A percentile compares a stretch with the other conserved stretches of the same genome.
Evolutionary conservation across 2,113 vertebrate species (phyloP).

Genomic region (Caranx melampygus): DNA sequence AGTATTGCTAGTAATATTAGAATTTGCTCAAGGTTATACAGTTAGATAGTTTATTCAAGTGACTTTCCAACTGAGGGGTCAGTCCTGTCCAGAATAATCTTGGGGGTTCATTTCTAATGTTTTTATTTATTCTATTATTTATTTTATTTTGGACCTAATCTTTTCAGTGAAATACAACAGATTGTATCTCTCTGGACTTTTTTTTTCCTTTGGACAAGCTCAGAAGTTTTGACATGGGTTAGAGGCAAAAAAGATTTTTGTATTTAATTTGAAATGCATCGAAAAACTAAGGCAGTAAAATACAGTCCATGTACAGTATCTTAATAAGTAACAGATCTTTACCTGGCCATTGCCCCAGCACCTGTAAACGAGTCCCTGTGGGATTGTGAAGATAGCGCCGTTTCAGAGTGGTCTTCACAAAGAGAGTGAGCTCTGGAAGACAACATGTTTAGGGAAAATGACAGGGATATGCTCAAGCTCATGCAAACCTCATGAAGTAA

Average conservation of each 20-base stretch:
- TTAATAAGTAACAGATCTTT: slow-evolving; percentile 34
- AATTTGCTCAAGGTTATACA: not conserved
- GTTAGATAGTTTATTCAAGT: not conserved
- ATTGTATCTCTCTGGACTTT: too few species aligned
- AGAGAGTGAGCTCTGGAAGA: slow-evolving; percentile 83
- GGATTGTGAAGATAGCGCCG: slow-evolving; percentile 78
- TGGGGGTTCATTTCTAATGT: too few species aligned
- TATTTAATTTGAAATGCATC: not conserved
- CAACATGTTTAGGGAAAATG: not conserved
- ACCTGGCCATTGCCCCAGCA: slow-evolving; percentile 89
- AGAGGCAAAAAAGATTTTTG: not conserved
- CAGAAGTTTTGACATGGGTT: not conserved
- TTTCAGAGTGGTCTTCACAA: slow-evolving; percentile 81
- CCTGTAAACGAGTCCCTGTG: slow-evolving; percentile 79
- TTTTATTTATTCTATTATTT: too few species aligned
- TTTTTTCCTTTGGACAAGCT: not conserved
- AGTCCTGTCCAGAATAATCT: too few species aligned
- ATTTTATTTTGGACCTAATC: too few species aligned
- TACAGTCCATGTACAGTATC: not conserved
- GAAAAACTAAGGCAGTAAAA: not conserved
- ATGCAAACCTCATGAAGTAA: not conserved
- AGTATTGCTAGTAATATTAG: not conserved
- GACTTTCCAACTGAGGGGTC: not conserved
- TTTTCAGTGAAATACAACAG: too few species aligned
- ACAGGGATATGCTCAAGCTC: not conserved